Evolutionary conservation across 2,888 invertebrate genomes (phyloP).

Genomic region (Diploptera punctata): DNA sequence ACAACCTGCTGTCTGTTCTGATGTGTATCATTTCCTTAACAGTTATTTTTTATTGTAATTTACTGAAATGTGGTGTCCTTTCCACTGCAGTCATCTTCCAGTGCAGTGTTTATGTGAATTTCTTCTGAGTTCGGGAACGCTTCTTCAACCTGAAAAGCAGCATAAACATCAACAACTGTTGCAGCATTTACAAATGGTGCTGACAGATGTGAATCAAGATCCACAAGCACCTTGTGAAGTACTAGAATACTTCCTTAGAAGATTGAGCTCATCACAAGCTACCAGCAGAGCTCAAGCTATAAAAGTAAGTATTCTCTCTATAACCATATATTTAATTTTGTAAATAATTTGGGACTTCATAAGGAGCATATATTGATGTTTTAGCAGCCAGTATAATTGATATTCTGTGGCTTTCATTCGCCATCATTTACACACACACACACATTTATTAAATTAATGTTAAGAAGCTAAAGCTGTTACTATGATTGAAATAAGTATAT

Average conservation of each 20-base stretch:
- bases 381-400: too few species aligned
- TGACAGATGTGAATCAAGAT: conserved; percentile 59
- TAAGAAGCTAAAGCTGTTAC: too few species aligned
- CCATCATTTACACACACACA: too few species aligned
- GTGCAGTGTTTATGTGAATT: conserved; percentile 99
- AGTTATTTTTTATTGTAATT: background rate
- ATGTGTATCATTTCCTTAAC: too few species aligned
- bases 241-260: conserved; percentile 85
- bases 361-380: too few species aligned
- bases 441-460: too few species aligned
- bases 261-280: conserved; percentile 83
- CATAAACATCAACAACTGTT: conserved; percentile 80
- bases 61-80: background rate
- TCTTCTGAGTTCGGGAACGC: conserved; percentile 68
- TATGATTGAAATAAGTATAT: too few species aligned
- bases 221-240: conserved; percentile 75
- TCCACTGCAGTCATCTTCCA: conserved; percentile 77
- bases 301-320: too few species aligned
- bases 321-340: too few species aligned
- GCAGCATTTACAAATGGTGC: conserved; percentile 64
- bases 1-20: background rate
- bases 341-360: too few species aligned
- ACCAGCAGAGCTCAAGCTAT: conserved; percentile 79
- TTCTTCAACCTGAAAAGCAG: conserved; percentile 65
- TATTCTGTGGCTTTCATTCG: too few species aligned